Percentiles rank a stretch among this genome's conserved stretches.
phyloP scores from a whole-genome alignment of 2,888 invertebrate species.

The Craniophora ligustri region DNA sequence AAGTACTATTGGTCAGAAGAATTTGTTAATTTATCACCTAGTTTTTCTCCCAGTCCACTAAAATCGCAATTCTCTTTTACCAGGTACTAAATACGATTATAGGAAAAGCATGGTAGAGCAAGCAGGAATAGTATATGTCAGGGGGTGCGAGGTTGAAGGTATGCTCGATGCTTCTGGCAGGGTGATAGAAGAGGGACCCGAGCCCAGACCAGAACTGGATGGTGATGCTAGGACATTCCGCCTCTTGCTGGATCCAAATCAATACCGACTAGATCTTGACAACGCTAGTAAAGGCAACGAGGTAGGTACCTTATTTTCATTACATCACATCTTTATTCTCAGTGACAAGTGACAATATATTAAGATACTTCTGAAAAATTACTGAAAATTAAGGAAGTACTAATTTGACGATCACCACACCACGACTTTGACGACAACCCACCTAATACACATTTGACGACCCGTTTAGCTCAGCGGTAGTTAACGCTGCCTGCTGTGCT shows the following conservation, averaged over 20 bases:
- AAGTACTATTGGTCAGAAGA: conserved; percentile 57
- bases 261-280: conserved; percentile 98
- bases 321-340: no score
- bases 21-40: conserved; percentile 7
- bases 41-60: neutral
- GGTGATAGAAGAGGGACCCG: conserved; percentile 98
- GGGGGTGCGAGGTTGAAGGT: conserved; percentile 99
- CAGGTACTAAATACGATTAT: conserved; percentile 93
- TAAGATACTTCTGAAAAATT: no score
- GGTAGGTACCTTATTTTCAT: conserved; percentile 74
- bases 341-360: no score
- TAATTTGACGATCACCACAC: no score
- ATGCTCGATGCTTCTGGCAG: conserved; percentile 98
- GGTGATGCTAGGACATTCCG: conserved; percentile 97
- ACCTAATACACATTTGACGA: no score
- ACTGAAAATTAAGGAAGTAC: no score
- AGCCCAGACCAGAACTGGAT: conserved; percentile 94
- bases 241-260: conserved; percentile 98
- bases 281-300: conserved; percentile 93
- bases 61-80: neutral
- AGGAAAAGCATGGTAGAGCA: conserved; percentile 96
- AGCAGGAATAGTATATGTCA: conserved; percentile 96
- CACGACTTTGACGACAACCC: no score
- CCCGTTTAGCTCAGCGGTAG: no score
- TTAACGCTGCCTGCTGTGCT: no score